These are phyloP conservation scores for Pluvialis apricaria DNA, from an alignment of 2,113 vertebrate genomes.

Conservation along the genomic window DNA sequence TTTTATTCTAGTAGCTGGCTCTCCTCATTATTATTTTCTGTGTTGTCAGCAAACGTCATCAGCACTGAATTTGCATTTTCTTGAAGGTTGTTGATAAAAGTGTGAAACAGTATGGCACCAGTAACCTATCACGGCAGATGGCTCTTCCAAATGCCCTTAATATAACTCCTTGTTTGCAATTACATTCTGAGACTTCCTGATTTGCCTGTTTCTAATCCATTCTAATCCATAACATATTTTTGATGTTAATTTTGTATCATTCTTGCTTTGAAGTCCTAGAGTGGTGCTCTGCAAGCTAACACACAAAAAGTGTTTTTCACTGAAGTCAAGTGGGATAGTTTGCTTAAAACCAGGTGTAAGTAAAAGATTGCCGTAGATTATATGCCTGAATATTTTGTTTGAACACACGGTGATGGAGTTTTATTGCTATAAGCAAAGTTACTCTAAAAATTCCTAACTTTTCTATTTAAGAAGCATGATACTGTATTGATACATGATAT, in stretches of 20 bases:
- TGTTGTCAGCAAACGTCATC: conserved; percentile 38
- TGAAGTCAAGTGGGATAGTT: conserved; percentile 22
- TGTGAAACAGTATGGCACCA: background rate
- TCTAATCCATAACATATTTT: conserved; percentile 66
- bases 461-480: background rate
- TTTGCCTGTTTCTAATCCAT: conserved; percentile 66
- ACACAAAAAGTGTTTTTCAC: conserved; percentile 30
- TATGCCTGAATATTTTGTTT: background rate
- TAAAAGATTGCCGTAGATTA: background rate
- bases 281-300: conserved; percentile 33
- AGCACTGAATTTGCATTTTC: background rate
- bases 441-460: background rate
- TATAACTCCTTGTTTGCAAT: conserved; percentile 50
- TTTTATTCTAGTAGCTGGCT: background rate
- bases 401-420: background rate
- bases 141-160: conserved; percentile 2
- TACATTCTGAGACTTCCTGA: conserved; percentile 51
- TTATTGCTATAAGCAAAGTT: background rate
- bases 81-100: background rate
- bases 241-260: conserved; percentile 65
- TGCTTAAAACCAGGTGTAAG: conserved; percentile 33
- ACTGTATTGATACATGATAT: background rate
- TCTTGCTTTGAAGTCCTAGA: conserved; percentile 58
- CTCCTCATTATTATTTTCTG: background rate
- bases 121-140: background rate